Percentiles rank a stretch among this genome's conserved stretches.
Evolutionary conservation across 53 echinoderm and acorn worm species (phyloP).

Genomic region (Mesocentrotus franciscanus): DNA sequence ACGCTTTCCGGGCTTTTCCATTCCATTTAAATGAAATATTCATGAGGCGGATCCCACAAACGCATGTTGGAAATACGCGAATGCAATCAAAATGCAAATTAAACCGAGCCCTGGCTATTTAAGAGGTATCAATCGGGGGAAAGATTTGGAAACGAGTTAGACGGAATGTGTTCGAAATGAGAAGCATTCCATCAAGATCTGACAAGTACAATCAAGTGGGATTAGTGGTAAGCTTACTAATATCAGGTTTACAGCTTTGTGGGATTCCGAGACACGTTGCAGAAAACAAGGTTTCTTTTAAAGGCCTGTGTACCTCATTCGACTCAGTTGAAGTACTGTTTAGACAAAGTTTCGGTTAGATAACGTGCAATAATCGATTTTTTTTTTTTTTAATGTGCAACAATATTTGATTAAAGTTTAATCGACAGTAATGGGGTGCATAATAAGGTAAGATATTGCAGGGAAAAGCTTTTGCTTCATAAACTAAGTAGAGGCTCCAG

Average conservation of each 20-base stretch:
- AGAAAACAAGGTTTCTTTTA: background rate
- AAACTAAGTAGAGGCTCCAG: too few species aligned
- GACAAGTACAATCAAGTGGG: background rate
- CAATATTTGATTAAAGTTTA: background rate
- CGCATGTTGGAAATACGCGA: constrained; percentile 33
- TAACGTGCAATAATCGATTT: background rate
- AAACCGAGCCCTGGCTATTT: background rate
- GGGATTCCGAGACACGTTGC: background rate
- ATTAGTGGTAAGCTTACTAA: background rate
- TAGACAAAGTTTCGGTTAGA: background rate
- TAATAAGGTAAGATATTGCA: too few species aligned
- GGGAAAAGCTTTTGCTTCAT: too few species aligned
- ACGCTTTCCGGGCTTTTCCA: background rate
- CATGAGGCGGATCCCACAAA: background rate
- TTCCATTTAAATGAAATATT: constrained; percentile 14
- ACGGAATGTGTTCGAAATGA: background rate
- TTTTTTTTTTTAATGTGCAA: background rate
- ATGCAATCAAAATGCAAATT: constrained; percentile 51
- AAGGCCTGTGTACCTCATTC: background rate
- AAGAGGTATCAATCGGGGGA: constrained; percentile 1
- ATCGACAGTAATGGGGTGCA: too few species aligned
- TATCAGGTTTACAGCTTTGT: background rate
- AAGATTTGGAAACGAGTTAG: background rate
- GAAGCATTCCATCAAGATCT: background rate
- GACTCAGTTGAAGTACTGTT: constrained; percentile 11